Percentiles rank a stretch among this genome's conserved stretches.
Conservation (phyloP, 1,140 invertebrate species). For the Xylocopa sonorina region DNA sequence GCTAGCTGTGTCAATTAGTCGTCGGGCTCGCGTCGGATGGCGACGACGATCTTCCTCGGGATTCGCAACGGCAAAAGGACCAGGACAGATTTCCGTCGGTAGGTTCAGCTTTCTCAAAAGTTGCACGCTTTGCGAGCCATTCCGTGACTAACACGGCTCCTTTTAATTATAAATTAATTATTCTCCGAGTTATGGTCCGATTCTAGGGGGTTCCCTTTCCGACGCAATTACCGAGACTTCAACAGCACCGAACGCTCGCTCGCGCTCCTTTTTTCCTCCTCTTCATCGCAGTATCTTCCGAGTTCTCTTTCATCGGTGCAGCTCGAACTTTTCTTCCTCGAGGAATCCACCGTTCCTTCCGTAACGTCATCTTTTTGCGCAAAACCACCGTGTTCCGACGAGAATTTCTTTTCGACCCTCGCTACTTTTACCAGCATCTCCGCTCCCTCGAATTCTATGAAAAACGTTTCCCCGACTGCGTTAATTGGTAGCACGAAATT, state of each 20-base stretch:
- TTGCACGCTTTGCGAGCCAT: neutral
- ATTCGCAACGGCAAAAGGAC: neutral
- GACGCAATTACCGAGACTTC: constrained; percentile 48
- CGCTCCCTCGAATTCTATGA: too few species aligned
- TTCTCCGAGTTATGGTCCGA: constrained; percentile 52
- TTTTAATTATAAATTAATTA: constrained; percentile 67
- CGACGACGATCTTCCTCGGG: neutral
- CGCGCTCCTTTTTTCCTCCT: neutral
- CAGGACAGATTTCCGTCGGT: neutral
- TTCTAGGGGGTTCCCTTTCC: constrained; percentile 36
- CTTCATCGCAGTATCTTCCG: neutral
- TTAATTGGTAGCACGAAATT: constrained; percentile 16
- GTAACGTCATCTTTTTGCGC: constrained; percentile 33
- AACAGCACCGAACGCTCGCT: neutral
- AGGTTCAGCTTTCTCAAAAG: neutral
- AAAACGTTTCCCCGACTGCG: neutral
- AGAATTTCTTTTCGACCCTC: constrained; percentile 28
- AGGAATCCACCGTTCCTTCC: neutral
- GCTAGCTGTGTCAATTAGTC: constrained; percentile 15
- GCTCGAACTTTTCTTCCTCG: constrained; percentile 32
- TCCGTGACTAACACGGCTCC: constrained; percentile 6
- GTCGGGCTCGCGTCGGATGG: neutral
- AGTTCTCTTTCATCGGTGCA: constrained; percentile 11
- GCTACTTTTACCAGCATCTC: too few species aligned
- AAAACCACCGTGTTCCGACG: neutral